Conservation (phyloP, 2,888 invertebrate genomes). For the Cephalotes varians region DNA sequence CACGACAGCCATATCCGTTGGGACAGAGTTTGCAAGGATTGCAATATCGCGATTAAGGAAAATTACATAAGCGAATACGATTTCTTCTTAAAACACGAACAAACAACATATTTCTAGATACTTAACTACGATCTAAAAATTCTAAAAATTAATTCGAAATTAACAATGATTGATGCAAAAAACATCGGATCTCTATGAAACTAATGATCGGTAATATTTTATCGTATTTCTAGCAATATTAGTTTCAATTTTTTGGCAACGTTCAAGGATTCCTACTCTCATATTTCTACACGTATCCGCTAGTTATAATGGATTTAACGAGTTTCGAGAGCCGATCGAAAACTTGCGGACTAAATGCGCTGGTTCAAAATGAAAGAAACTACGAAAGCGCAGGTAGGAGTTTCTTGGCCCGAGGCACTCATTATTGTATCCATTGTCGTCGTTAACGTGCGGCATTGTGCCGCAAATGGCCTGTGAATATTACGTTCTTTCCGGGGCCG, state of each 20-base stretch:
- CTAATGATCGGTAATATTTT: background rate
- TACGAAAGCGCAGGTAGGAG: conserved; percentile 65
- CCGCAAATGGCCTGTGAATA: conserved; percentile 77
- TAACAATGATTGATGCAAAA: background rate
- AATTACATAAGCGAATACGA: background rate
- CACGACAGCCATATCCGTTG: background rate
- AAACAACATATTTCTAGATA: background rate
- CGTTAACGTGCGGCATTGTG: conserved; percentile 76
- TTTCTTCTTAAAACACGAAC: background rate
- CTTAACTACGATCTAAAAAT: background rate
- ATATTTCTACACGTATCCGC: background rate
- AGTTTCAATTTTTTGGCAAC: conserved; percentile 6
- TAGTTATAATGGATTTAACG: background rate
- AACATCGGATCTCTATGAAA: background rate
- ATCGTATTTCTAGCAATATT: background rate
- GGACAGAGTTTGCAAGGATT: background rate
- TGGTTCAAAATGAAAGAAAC: conserved; percentile 38
- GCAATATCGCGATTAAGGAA: background rate
- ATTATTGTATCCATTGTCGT: conserved; percentile 74
- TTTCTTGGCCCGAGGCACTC: conserved; percentile 74
- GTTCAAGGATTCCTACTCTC: background rate
- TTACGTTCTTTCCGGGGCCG: conserved; percentile 67
- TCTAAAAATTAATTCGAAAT: background rate
- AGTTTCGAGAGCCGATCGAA: conserved; percentile 46
- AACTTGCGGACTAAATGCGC: too few relatives aligned